phyloP scores from a whole-genome alignment of 2,113 vertebrate species.

The Tapirus terrestris region DNA sequence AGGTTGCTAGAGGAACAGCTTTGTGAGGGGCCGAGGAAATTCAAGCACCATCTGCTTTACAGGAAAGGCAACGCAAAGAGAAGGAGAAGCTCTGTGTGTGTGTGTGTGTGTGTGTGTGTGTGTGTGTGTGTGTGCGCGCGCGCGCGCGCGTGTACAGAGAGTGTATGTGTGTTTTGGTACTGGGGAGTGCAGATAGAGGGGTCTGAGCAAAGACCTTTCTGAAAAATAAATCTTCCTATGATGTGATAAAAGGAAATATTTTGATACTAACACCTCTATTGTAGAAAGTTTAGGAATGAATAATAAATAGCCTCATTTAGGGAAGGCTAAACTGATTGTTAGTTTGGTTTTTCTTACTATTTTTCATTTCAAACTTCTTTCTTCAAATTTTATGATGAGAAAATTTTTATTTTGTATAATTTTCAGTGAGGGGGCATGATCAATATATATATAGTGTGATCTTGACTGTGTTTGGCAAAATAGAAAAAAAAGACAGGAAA shows the following conservation, averaged over 20 bases:
- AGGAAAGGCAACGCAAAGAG: conserved; percentile 56
- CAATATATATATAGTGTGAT: background rate
- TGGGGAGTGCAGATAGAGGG: background rate
- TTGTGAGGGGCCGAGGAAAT: conserved; percentile 52
- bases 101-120: background rate
- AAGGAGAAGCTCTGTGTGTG: background rate
- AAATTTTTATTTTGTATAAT: conserved; percentile 17
- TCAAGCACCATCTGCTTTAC: conserved; percentile 76
- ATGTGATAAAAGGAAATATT: background rate
- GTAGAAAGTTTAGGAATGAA: background rate
- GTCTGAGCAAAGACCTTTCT: background rate
- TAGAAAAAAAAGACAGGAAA: background rate
- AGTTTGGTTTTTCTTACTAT: background rate
- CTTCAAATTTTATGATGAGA: background rate
- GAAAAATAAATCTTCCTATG: background rate
- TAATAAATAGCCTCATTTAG: background rate
- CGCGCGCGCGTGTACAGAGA: background rate
- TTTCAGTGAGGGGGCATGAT: background rate
- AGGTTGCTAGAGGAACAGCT: conserved; percentile 79
- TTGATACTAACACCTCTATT: background rate
- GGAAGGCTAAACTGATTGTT: background rate
- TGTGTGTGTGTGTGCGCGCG: background rate
- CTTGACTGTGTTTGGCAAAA: background rate
- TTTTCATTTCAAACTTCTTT: background rate
- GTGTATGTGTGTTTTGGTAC: background rate